Evolutionary conservation across 2,113 vertebrate species (phyloP).

Genomic region (Megaceryle maxima): DNA sequence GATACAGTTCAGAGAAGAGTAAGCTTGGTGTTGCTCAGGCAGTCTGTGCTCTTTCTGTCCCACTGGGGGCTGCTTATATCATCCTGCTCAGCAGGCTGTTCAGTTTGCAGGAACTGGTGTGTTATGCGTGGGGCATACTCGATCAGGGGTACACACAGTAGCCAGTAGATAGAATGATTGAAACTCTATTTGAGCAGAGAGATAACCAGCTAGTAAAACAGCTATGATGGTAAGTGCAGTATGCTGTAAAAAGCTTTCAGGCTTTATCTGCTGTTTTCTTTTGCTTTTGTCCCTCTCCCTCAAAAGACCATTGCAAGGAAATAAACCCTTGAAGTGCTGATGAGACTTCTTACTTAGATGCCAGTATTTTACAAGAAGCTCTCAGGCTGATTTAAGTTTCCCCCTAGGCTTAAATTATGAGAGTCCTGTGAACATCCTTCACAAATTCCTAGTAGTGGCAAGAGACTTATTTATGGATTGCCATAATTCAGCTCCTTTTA

Average conservation of each 20-base stretch:
- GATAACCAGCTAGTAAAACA: background rate
- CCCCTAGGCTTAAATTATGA: background rate
- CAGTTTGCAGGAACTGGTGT: background rate
- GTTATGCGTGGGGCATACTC: background rate
- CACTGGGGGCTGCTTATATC: background rate
- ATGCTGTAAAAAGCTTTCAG: background rate
- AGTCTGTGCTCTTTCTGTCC: background rate
- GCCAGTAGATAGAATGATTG: background rate
- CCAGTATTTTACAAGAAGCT: background rate
- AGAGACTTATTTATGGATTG: background rate
- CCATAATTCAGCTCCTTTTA: background rate
- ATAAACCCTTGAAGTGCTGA: background rate
- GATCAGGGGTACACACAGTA: background rate
- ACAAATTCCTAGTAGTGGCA: background rate
- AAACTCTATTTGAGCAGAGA: background rate
- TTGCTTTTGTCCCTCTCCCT: background rate
- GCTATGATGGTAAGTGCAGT: background rate
- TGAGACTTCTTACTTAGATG: background rate
- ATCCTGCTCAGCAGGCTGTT: background rate
- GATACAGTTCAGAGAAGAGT: background rate
- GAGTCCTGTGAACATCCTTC: background rate
- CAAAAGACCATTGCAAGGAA: background rate
- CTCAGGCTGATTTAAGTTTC: background rate
- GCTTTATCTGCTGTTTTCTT: background rate
- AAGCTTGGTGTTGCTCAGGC: background rate